These are phyloP conservation scores for Orthonyx spaldingii DNA, from an alignment of 2,113 vertebrate species.

Conservation along the genomic window DNA sequence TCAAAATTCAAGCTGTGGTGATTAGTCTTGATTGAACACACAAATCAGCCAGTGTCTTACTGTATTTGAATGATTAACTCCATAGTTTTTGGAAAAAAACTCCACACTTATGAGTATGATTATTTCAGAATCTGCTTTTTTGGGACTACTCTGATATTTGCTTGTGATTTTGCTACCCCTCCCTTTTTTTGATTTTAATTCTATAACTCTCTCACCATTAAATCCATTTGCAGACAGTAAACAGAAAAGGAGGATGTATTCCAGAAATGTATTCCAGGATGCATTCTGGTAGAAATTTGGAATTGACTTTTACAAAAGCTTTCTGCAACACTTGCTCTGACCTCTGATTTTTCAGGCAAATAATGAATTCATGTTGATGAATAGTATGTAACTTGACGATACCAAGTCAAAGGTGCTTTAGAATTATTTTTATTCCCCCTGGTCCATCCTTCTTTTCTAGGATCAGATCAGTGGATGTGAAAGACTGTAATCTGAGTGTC, in stretches of 20 bases:
- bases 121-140: neutral
- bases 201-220: neutral
- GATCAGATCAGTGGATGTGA: neutral
- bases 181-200: neutral
- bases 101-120: neutral
- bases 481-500: neutral
- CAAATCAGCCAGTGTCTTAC: neutral
- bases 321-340: neutral
- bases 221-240: neutral
- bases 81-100: neutral
- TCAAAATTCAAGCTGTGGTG: conserved; percentile 40
- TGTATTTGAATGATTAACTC: conserved; percentile 22
- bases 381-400: neutral
- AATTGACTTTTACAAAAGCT: neutral
- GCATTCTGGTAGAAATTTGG: neutral
- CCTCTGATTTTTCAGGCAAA: neutral
- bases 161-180: neutral
- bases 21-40: conserved; percentile 52
- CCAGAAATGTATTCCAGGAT: neutral
- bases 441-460: neutral
- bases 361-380: neutral
- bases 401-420: neutral
- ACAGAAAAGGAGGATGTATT: neutral
- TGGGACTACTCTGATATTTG: neutral
- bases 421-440: neutral